Conservation (phyloP, 1,140 invertebrate species). For the Cydia amplana region DNA sequence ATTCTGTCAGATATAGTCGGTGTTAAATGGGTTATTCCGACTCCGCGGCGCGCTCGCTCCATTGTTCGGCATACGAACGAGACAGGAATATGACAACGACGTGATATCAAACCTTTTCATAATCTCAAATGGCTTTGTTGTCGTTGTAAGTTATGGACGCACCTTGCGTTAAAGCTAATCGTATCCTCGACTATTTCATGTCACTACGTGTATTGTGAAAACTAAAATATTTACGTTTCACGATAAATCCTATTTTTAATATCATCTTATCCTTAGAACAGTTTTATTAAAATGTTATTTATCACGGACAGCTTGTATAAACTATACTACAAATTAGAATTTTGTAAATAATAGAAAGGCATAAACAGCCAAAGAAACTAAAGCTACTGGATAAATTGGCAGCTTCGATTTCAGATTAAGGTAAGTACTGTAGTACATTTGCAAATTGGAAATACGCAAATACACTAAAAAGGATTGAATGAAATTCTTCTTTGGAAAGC, state of each 20-base stretch:
- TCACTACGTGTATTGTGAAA: no score
- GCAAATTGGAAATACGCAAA: conserved; percentile 15
- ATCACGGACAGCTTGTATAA: no score
- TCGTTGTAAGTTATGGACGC: background rate
- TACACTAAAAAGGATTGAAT: conserved; percentile 20
- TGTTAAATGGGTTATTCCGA: conserved; percentile 18
- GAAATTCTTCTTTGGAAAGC: conserved; percentile 13
- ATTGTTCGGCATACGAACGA: conserved; percentile 12
- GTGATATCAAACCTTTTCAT: conserved; percentile 18
- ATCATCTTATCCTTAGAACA: no score
- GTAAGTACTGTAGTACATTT: background rate
- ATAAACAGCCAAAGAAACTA: background rate
- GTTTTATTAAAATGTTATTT: no score
- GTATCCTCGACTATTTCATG: no score
- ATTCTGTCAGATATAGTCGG: conserved; percentile 3
- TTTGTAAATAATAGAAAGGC: background rate
- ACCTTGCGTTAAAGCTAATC: no score
- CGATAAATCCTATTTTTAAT: no score
- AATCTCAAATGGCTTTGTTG: background rate
- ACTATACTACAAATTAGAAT: no score
- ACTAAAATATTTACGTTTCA: no score
- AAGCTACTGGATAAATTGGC: background rate
- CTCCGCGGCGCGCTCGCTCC: background rate
- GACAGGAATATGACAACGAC: conserved; percentile 11
- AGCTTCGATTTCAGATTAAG: background rate